Evolutionary conservation across 2,113 vertebrate genomes (phyloP).

Genomic region (Anhinga anhinga): DNA sequence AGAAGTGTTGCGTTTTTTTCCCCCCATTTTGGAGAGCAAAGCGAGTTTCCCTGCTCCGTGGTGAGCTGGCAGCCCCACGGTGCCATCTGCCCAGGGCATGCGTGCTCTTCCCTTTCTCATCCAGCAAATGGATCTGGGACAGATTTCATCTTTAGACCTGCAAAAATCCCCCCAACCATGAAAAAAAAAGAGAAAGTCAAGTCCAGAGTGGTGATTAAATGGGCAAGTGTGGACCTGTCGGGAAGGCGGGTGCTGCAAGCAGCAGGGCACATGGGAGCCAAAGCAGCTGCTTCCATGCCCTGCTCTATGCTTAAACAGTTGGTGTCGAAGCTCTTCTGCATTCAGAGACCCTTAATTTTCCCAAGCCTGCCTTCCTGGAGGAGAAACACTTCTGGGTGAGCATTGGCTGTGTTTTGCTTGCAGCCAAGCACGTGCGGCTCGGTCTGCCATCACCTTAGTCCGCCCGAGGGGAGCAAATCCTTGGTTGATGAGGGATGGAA

Average conservation of each 20-base stretch:
- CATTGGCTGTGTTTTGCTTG: rapidly evolving
- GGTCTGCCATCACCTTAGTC: rapidly evolving
- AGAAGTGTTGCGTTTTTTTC: background rate
- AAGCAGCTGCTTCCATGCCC: background rate
- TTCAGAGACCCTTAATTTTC: background rate
- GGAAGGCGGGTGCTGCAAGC: background rate
- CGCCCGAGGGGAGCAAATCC: background rate
- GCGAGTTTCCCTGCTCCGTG: background rate
- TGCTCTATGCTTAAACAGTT: background rate
- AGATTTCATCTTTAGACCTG: background rate
- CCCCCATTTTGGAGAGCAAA: background rate
- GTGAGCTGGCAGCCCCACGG: background rate
- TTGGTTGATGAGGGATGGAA: background rate
- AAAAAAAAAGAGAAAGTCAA: background rate
- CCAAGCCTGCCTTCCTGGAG: background rate
- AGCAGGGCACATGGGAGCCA: background rate
- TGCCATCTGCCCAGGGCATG: background rate
- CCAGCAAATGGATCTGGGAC: background rate
- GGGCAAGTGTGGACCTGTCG: background rate
- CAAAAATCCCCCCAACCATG: background rate
- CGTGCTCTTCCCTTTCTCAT: background rate
- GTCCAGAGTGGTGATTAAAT: background rate
- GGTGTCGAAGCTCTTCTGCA: background rate
- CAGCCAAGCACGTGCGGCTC: rapidly evolving
- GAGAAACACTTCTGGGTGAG: background rate